These are phyloP conservation scores for Struthio camelus DNA, from an alignment of 2,113 vertebrate genomes.

Conservation along the genomic window DNA sequence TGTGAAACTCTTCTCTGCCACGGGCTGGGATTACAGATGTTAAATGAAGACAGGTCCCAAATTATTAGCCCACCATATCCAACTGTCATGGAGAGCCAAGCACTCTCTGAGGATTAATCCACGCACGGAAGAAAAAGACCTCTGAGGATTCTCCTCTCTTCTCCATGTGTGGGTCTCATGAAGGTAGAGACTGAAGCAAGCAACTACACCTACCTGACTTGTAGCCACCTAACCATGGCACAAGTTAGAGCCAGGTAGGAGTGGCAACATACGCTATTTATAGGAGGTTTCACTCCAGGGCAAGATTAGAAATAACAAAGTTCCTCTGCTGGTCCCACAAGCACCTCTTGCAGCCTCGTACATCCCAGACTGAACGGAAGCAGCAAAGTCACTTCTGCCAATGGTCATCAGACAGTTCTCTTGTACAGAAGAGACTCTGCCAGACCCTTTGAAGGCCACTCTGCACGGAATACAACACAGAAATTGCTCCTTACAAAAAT, in stretches of 20 bases:
- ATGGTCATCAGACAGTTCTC: neutral
- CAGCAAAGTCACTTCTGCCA: neutral
- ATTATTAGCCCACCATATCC: neutral
- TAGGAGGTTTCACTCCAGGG: neutral
- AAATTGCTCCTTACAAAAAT: neutral
- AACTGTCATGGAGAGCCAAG: neutral
- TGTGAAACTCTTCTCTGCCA: neutral
- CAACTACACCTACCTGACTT: neutral
- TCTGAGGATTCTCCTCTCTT: neutral
- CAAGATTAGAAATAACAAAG: neutral
- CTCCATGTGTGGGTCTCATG: neutral
- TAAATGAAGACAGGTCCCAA: neutral
- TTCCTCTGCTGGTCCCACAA: neutral
- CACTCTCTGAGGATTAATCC: neutral
- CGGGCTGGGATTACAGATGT: neutral
- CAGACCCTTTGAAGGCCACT: neutral
- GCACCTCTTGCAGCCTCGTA: neutral
- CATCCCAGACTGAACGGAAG: neutral
- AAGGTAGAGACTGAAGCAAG: neutral
- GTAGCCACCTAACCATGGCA: neutral
- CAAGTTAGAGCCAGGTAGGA: neutral
- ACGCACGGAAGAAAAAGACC: neutral
- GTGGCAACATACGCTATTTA: neutral
- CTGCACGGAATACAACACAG: neutral
- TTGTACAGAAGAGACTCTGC: neutral